Percentiles rank a stretch among this genome's conserved stretches.
phyloP scores from a whole-genome alignment of 2,888 invertebrate species.

The Aphidoletes aphidimyza region DNA sequence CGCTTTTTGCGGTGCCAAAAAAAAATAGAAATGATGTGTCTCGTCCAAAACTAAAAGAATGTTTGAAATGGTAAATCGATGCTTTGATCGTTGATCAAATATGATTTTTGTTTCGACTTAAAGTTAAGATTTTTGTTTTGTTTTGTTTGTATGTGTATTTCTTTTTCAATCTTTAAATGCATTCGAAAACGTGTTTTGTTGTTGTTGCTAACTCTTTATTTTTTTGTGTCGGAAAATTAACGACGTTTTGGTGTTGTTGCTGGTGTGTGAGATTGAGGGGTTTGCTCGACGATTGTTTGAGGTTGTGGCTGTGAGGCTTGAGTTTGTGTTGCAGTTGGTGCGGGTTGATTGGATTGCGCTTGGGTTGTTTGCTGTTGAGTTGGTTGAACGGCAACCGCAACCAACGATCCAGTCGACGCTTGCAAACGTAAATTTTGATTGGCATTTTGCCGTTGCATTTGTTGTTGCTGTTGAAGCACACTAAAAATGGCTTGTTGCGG shows the following conservation, averaged over 20 bases:
- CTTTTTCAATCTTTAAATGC: too few species aligned
- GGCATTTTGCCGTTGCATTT: constrained; percentile 69
- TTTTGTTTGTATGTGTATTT: too few species aligned
- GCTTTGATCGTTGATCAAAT: too few species aligned
- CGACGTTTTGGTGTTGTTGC: constrained; percentile 57
- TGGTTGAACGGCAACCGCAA: constrained; percentile 71
- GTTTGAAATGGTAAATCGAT: too few species aligned
- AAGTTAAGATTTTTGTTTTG: too few species aligned
- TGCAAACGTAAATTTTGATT: constrained; percentile 73
- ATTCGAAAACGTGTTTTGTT: too few species aligned
- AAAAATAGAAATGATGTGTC: too few species aligned
- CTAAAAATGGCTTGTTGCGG: constrained; percentile 68
- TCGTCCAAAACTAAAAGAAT: too few species aligned
- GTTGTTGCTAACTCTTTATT: too few species aligned
- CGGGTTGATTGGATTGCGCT: constrained; percentile 58
- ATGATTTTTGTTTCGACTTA: too few species aligned
- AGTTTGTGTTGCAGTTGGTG: constrained; percentile 57
- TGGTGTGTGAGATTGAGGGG: constrained; percentile 35
- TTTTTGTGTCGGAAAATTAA: neutral
- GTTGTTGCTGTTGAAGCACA: constrained; percentile 70
- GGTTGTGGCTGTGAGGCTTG: constrained; percentile 57
- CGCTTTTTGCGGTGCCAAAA: too few species aligned
- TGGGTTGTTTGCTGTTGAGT: constrained; percentile 60
- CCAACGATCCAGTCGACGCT: constrained; percentile 67
- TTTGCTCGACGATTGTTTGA: constrained; percentile 54